phyloP scores from a whole-genome alignment of 2,797 vertebrate species.

The Okamejei kenojei region DNA sequence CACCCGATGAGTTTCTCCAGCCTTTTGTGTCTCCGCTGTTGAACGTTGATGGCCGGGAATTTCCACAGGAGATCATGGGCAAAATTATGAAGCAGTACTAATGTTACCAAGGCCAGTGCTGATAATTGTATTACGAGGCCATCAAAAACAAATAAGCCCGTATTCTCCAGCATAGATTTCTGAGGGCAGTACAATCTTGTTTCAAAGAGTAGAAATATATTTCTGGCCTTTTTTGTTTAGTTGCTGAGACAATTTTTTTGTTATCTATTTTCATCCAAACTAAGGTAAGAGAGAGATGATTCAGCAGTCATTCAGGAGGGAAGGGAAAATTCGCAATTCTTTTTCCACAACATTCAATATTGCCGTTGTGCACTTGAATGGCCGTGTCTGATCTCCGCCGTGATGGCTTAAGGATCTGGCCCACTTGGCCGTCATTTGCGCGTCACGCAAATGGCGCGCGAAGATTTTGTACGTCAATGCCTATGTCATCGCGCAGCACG shows the following conservation, averaged over 20 bases:
- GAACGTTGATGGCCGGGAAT: background rate
- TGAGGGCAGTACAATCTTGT: background rate
- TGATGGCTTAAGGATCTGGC: too few relatives aligned
- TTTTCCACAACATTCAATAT: background rate
- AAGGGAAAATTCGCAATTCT: background rate
- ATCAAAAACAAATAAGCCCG: background rate
- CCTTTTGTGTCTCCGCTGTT: too few relatives aligned
- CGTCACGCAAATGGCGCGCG: too few relatives aligned
- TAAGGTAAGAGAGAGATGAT: background rate
- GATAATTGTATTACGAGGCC: background rate
- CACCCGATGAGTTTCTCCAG: too few relatives aligned
- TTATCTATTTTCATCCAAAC: background rate
- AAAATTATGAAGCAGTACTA: background rate
- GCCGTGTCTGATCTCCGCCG: background rate
- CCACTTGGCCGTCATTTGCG: too few relatives aligned
- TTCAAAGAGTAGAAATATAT: background rate
- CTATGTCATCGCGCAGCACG: too few relatives aligned
- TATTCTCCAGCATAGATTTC: background rate
- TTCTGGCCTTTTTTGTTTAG: background rate
- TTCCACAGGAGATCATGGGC: background rate
- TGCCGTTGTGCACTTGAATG: background rate
- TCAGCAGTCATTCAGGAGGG: background rate
- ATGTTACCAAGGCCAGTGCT: background rate
- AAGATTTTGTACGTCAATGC: too few relatives aligned
- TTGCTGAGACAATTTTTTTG: background rate